These are phyloP conservation scores for Megalops cyprinoides DNA, from an alignment of 2,797 vertebrate species.

Conservation along the genomic window DNA sequence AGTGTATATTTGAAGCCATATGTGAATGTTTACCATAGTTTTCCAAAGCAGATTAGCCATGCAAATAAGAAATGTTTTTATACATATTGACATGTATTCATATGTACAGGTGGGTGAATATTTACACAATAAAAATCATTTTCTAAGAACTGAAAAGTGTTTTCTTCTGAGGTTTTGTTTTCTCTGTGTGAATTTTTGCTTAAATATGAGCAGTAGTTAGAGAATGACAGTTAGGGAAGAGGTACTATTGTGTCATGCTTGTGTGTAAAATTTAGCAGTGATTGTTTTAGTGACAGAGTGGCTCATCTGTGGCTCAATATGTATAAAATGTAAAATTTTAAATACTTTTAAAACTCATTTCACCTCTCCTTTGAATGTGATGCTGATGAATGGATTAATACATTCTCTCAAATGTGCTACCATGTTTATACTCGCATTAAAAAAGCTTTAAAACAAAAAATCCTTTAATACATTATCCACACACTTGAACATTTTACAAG, in stretches of 20 bases:
- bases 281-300: no score
- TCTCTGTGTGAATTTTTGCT: background rate
- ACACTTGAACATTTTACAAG: background rate
- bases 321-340: background rate
- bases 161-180: background rate
- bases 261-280: no score
- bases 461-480: background rate
- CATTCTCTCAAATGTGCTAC: background rate
- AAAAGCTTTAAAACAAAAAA: background rate
- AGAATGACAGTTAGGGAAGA: no score
- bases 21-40: constrained; percentile 24
- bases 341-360: background rate
- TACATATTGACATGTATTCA: constrained; percentile 35
- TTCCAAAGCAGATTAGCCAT: constrained; percentile 40
- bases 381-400: background rate
- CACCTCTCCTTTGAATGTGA: background rate
- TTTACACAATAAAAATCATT: constrained; percentile 53
- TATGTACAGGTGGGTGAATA: constrained; percentile 53
- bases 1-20: constrained; percentile 27
- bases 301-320: no score
- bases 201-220: background rate
- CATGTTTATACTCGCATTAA: background rate
- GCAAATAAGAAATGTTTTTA: constrained; percentile 43
- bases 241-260: no score
- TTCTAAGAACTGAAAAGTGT: constrained; percentile 29